phyloP scores from a whole-genome alignment of 2,113 vertebrate species.

The Haemorhous mexicanus region DNA sequence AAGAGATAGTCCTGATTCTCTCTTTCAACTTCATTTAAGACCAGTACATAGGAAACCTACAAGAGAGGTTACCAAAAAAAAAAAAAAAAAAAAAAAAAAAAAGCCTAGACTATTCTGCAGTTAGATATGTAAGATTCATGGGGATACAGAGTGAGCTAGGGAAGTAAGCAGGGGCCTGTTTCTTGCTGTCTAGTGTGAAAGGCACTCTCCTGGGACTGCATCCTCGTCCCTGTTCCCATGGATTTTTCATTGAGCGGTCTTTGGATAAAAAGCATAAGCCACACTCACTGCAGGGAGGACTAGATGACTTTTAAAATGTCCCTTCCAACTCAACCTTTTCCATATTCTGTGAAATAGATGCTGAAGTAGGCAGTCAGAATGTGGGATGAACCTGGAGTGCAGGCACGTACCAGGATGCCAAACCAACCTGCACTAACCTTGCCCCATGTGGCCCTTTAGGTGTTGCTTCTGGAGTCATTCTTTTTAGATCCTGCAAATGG shows the following conservation, averaged over 20 bases:
- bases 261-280: neutral
- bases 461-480: neutral
- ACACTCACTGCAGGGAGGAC: accelerated
- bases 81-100: neutral
- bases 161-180: neutral
- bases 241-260: neutral
- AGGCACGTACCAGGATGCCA: neutral
- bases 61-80: neutral
- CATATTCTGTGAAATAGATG: neutral
- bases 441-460: neutral
- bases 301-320: neutral
- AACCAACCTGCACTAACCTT: neutral
- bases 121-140: neutral
- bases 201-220: neutral
- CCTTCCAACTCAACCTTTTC: neutral
- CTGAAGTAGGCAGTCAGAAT: neutral
- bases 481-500: neutral
- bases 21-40: neutral
- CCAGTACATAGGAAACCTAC: neutral
- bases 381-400: neutral
- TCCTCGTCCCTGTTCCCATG: neutral
- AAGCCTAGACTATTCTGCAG: neutral
- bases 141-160: neutral
- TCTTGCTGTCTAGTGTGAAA: neutral
- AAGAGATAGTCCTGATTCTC: neutral